phyloP scores from a whole-genome alignment of 2,797 vertebrate species.

The Tragelaphus eurycerus region DNA sequence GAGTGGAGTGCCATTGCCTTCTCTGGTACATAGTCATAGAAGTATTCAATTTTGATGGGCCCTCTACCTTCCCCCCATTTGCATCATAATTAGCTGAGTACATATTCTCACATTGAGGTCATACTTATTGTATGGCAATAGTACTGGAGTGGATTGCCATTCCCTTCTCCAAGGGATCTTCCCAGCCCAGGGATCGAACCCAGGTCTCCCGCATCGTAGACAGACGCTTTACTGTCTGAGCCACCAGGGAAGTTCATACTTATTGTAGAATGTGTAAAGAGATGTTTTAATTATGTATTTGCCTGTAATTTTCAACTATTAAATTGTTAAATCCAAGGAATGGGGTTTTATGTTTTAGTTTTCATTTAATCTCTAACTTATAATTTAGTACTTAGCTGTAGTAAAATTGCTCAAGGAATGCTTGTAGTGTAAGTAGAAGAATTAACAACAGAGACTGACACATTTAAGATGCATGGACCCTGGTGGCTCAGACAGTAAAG shows the following conservation, averaged over 20 bases:
- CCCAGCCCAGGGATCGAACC: no score
- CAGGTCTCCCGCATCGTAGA: no score
- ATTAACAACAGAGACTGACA: background rate
- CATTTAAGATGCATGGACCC: background rate
- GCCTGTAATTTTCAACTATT: background rate
- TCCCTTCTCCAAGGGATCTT: no score
- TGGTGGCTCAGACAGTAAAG: background rate
- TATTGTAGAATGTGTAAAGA: background rate
- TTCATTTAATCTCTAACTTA: background rate
- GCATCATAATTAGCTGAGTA: background rate
- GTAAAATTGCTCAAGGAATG: background rate
- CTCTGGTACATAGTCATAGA: background rate
- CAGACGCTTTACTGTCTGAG: no score
- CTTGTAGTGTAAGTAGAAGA: background rate
- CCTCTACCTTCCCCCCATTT: background rate
- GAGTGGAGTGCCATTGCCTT: no score
- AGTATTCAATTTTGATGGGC: background rate
- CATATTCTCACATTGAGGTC: background rate
- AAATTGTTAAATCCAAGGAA: background rate
- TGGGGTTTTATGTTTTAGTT: background rate
- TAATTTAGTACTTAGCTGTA: background rate
- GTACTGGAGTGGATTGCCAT: no score
- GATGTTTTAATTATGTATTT: background rate
- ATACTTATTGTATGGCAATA: background rate
- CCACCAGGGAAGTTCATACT: background rate